Evolutionary conservation across 2,113 vertebrate species (phyloP).

Genomic region (Zosterops japonicus): DNA sequence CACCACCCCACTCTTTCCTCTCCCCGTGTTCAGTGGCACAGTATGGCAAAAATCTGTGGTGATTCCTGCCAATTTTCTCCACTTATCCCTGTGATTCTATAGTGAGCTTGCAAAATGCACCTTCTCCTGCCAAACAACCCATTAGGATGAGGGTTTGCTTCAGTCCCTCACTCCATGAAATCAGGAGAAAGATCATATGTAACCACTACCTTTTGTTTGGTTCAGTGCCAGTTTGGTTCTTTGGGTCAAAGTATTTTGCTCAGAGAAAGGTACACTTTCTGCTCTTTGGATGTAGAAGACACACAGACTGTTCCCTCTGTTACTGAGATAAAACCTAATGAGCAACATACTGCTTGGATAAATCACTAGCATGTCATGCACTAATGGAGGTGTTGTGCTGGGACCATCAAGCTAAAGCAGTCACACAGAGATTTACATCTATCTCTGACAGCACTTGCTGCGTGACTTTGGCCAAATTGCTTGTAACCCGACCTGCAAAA

Average conservation of each 20-base stretch:
- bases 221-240: background rate
- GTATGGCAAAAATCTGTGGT: background rate
- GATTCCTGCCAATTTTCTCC: background rate
- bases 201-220: background rate
- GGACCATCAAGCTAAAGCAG: background rate
- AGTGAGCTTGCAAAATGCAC: background rate
- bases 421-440: background rate
- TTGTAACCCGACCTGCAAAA: background rate
- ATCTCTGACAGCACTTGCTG: background rate
- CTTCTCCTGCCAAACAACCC: background rate
- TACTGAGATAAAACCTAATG: conserved; percentile 23
- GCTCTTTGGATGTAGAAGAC: background rate
- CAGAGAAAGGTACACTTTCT: background rate
- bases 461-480: background rate
- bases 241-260: background rate
- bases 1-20: background rate
- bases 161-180: too few species aligned
- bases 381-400: background rate
- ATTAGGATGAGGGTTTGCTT: background rate
- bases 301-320: background rate
- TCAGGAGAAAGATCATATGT: background rate
- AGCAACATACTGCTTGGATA: conserved; percentile 1
- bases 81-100: background rate
- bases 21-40: accelerated
- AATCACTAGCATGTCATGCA: background rate